These are phyloP conservation scores for Ctenoplectra terminalis DNA, from an alignment of 1,140 invertebrate species.

Conservation along the genomic window DNA sequence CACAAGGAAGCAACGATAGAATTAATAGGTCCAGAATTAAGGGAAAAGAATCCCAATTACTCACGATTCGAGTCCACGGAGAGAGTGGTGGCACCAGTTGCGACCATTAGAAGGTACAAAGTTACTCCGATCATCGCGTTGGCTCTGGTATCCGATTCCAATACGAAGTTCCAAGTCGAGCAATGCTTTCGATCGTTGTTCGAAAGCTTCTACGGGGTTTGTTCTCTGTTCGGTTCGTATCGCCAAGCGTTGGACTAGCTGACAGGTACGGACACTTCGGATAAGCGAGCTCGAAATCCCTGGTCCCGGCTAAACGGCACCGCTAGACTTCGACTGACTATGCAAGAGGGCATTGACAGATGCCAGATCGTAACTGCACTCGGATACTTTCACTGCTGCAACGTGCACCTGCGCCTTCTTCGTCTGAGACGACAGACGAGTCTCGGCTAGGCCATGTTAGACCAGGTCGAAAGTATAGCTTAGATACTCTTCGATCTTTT, in stretches of 20 bases:
- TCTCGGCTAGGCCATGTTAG: constrained; percentile 26
- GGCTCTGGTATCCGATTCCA: too few relatives aligned
- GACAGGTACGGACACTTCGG: constrained; percentile 11
- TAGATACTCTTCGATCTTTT: constrained; percentile 27
- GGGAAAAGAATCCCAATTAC: constrained; percentile 46
- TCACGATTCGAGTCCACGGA: constrained; percentile 64
- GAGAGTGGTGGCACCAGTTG: constrained; percentile 49
- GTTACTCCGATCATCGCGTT: not conserved
- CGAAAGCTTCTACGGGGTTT: not conserved
- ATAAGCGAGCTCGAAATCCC: constrained; percentile 35
- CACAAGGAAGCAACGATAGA: not conserved
- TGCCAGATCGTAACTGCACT: constrained; percentile 73
- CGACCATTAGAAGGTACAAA: constrained; percentile 44
- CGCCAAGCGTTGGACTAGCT: not conserved
- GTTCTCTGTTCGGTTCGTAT: too few relatives aligned
- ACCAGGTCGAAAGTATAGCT: constrained; percentile 41
- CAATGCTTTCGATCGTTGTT: accelerated
- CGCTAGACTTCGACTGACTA: constrained; percentile 67
- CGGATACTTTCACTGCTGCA: constrained; percentile 78
- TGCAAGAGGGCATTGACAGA: constrained; percentile 76
- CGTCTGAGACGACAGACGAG: constrained; percentile 56
- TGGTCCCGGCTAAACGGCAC: constrained; percentile 54
- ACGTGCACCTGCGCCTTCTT: constrained; percentile 68
- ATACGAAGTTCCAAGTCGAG: not conserved
- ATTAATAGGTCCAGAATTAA: too few relatives aligned